phyloP scores from a whole-genome alignment of 2,888 invertebrate species.

The Eristalinus sepulchralis region DNA sequence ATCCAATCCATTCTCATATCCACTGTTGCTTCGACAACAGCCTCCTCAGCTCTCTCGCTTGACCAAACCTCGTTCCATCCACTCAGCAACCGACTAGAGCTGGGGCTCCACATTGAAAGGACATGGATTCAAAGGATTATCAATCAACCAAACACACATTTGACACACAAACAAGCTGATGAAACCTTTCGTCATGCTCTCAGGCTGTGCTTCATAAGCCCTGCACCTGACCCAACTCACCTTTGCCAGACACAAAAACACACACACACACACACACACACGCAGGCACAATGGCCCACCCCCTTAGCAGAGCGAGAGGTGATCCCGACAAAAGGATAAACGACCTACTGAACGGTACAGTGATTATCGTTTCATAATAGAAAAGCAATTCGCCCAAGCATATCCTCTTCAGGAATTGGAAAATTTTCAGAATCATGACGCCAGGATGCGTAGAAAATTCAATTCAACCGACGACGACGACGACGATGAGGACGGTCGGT shows the following conservation, averaged over 20 bases:
- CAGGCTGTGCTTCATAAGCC: neutral
- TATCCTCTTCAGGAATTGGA: constrained; percentile 13
- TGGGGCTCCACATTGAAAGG: neutral
- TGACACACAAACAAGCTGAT: neutral
- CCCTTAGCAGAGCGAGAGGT: neutral
- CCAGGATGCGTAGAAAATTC: constrained; percentile 8
- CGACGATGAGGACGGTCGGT: too few relatives aligned
- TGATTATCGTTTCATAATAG: constrained; percentile 16
- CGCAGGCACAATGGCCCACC: neutral
- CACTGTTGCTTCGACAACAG: too few relatives aligned
- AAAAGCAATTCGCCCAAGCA: neutral
- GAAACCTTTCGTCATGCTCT: neutral
- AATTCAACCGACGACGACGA: neutral
- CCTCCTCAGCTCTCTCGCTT: neutral
- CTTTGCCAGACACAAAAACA: neutral
- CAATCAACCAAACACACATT: constrained; percentile 1
- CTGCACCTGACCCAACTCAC: neutral
- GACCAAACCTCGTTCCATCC: neutral
- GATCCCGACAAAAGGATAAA: constrained; percentile 15
- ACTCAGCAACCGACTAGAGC: neutral
- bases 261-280: neutral
- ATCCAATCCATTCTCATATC: too few relatives aligned
- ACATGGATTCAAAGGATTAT: neutral
- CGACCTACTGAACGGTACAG: constrained; percentile 6
- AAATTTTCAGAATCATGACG: constrained; percentile 8